Base-by-base conservation (phyloP, 1,140 invertebrate species). In the Drosophila azteca region DNA sequence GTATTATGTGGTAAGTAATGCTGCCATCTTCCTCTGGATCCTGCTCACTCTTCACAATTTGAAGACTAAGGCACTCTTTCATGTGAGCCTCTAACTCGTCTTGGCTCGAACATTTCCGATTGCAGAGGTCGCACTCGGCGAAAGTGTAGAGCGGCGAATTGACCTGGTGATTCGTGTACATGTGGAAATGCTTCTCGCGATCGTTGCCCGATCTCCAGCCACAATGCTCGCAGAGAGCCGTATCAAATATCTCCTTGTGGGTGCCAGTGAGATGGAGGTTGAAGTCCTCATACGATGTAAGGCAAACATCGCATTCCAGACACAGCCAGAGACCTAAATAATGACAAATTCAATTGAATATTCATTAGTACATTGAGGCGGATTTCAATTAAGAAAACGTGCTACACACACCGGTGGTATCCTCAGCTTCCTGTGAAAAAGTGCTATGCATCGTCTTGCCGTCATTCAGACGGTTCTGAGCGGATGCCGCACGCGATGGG, bases 211-310 rank as follows among this genome's bases (percentile, higher is more conserved):
- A 95, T 77, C 95, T 95, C 69, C 95, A 94, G 0, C 96, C 96
- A 92, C 96, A 97, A 78, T 97, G 95, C 90, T 97, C 96, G 91
- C 96, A 97, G 58, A 98, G 94, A 24, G 94, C 93, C 2, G 95
- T 92, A 89, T 97, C 95, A 65, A 96, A 95, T 71, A 95, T 95
- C 77, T 96, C 95, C 77, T 95, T 95, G 78, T 97, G 96, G 0
- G 96, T 94, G 73, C 96, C 95, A 31, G 95, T 94, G 90, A 97
- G 94, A 92, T 97, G 96, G 63, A 95, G 94, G 58, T 96, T 93
- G 81, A 95, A 97, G 66, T 94, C 93, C 61, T 95, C 95, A 90
- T 97, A 97, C 24, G 95, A 94, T 20, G 94, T 94, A 88, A 97
- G 97, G 82, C 95, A 94, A 79, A 93, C 93, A 13, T 93, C 94